Conservation (phyloP, 2,797 vertebrate species). For the Gymnodraco acuticeps region DNA sequence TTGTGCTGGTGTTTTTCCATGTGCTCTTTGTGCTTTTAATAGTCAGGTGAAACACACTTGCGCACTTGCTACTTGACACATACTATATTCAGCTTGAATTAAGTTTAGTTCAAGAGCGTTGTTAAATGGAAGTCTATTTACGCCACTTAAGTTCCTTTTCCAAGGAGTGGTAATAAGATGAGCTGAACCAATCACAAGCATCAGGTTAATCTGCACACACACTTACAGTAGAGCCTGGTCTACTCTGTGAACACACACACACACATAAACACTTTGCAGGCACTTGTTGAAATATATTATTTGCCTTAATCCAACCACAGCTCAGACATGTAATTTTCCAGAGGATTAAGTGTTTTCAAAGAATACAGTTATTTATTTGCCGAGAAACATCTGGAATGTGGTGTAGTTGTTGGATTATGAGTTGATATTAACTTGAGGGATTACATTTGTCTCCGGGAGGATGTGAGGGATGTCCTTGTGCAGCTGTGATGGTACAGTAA, state of each 20-base stretch:
- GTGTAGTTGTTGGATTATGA: constrained; percentile 62
- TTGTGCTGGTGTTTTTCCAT: background rate
- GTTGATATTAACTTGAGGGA: constrained; percentile 64
- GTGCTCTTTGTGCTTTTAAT: constrained; percentile 9
- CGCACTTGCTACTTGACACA: background rate
- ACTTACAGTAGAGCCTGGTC: constrained; percentile 46
- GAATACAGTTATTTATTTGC: constrained; percentile 66
- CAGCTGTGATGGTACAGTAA: constrained; percentile 19
- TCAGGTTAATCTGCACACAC: constrained; percentile 66
- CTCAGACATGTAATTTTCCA: constrained; percentile 64
- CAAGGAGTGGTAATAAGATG: constrained; percentile 42
- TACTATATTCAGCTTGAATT: background rate
- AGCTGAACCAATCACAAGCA: constrained; percentile 62
- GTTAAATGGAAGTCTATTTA: background rate
- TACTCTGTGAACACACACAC: constrained; percentile 23
- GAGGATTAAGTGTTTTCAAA: constrained; percentile 63
- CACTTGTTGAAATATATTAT: constrained; percentile 53
- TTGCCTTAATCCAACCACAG: constrained; percentile 62
- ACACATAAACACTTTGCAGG: constrained; percentile 20
- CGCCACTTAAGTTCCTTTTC: constrained; percentile 17
- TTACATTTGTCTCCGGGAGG: constrained; percentile 59
- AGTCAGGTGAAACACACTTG: constrained; percentile 5
- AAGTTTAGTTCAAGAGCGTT: background rate
- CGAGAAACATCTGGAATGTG: constrained; percentile 62
- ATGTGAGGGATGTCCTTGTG: constrained; percentile 41